Percentiles rank a stretch among this genome's conserved stretches.
phyloP scores from a whole-genome alignment of 2,888 invertebrate genomes.

The Clepsis dumicolana region DNA sequence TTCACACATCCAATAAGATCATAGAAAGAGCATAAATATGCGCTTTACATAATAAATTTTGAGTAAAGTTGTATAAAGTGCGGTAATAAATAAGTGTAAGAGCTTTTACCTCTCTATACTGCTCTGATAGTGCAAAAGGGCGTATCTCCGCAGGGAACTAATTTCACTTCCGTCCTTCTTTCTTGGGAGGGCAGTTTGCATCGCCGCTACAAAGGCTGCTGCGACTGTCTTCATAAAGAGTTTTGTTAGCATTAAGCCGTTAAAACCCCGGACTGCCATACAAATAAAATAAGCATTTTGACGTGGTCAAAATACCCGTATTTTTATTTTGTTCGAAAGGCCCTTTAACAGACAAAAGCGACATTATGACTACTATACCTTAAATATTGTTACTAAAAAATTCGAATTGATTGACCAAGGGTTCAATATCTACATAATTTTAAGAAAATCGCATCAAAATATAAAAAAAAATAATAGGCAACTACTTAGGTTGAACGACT shows the following conservation, averaged over 20 bases:
- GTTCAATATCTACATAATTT: no score
- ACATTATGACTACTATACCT: no score
- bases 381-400: no score
- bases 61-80: slow-evolving; percentile 17
- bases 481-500: no score
- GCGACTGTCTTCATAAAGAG: slow-evolving; percentile 16
- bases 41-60: slow-evolving; percentile 5
- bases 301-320: neutral
- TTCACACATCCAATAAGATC: neutral
- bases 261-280: neutral
- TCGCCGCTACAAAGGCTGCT: slow-evolving; percentile 6
- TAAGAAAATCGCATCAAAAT: no score
- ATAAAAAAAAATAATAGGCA: no score
- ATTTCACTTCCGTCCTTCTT: neutral
- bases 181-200: neutral
- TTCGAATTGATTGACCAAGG: no score
- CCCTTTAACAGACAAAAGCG: neutral
- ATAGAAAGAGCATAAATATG: neutral
- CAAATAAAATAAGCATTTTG: slow-evolving; percentile 2
- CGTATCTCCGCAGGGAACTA: no score
- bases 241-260: slow-evolving; percentile 3
- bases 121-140: no score
- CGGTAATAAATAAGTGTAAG: slow-evolving; percentile 3
- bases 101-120: slow-evolving; percentile 7
- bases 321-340: neutral